A percentile compares a stretch with the other conserved stretches of the same genome.
phyloP scores from a whole-genome alignment of 2,797 vertebrate genomes.

The Pangasius larnaudii region DNA sequence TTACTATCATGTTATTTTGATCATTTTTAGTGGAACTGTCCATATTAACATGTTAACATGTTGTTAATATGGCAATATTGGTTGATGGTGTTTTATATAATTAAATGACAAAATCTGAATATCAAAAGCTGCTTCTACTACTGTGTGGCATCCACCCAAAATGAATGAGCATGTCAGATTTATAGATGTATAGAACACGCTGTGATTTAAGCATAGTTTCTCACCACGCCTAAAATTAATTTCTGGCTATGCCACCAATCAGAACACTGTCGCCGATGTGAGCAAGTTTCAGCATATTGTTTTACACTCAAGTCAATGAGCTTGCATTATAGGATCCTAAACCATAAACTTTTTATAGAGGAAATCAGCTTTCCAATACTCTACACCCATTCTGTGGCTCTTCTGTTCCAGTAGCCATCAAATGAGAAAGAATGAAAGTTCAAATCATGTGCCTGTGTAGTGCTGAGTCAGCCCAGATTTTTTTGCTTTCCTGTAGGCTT shows the following conservation, averaged over 20 bases:
- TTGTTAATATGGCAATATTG: background rate
- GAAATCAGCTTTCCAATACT: slow-evolving; percentile 32
- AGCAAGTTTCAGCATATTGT: background rate
- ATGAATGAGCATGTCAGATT: background rate
- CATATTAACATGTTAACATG: no score
- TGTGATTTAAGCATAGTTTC: background rate
- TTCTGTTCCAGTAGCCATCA: slow-evolving; percentile 38
- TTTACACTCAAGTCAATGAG: background rate
- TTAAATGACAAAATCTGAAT: background rate
- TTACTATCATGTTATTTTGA: background rate
- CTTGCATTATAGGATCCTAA: background rate
- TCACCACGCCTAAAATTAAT: background rate
- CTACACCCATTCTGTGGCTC: slow-evolving; percentile 24
- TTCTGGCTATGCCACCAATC: background rate
- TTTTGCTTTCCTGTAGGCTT: slow-evolving; percentile 41
- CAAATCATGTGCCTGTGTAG: slow-evolving; percentile 22
- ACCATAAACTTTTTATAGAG: background rate
- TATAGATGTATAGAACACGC: background rate
- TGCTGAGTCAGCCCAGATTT: slow-evolving; percentile 43
- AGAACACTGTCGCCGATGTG: background rate
- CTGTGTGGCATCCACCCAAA: background rate
- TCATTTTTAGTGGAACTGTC: background rate
- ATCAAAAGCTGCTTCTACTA: background rate
- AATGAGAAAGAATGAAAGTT: slow-evolving; percentile 46
- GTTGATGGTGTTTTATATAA: background rate